Base-by-base conservation (phyloP, 2,888 invertebrate genomes). In the Diabrotica balteata region DNA sequence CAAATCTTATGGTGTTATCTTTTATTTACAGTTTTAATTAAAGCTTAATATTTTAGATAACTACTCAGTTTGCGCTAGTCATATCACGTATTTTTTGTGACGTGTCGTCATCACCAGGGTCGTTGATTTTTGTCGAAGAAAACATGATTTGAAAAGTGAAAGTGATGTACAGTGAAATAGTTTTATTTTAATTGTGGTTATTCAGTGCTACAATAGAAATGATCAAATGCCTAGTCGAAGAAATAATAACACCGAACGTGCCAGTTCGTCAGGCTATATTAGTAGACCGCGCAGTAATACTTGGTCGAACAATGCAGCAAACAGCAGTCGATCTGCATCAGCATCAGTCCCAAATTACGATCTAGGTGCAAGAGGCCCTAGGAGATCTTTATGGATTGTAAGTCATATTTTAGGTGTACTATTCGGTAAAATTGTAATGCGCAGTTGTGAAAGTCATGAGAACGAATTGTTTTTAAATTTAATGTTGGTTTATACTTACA, bases 331-430 rank as follows among this genome's bases (percentile, higher is more conserved):
- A 43, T 47, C 67, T 22, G 7, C 65, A 32, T 57, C 67, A n/a
- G n/a, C 60, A 2, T 22, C 22, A 1, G 17, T 47, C 11, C 44
- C 59, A 17, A 22, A 11, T 47, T 49, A 42, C 51, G 62, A 57
- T 8, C 61, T 67, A 49, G 54, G 67, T 11, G 64, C 65, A 22
- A 59, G 60, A 52, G 67, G 59, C 46, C 68, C 64, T 9, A 70
- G 72, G n/a, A 70, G 72, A 68, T 72, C 72, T 17, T 59, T 72
- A 32, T 68, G 70, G 72, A 60, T 61, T 61, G 70, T 70, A 65
- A 54, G 69, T 69, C 10, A 10, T 17, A 53, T 59, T 63, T 47
- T 42, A 32, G 32, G 32, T 32, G 32, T 32, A 32, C 0, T 2
- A 17, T 17, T 46, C 22, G 7, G 17, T 22, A 9, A 43, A 50